phyloP scores from a whole-genome alignment of 2,888 invertebrate species.

The Sericinus montela region DNA sequence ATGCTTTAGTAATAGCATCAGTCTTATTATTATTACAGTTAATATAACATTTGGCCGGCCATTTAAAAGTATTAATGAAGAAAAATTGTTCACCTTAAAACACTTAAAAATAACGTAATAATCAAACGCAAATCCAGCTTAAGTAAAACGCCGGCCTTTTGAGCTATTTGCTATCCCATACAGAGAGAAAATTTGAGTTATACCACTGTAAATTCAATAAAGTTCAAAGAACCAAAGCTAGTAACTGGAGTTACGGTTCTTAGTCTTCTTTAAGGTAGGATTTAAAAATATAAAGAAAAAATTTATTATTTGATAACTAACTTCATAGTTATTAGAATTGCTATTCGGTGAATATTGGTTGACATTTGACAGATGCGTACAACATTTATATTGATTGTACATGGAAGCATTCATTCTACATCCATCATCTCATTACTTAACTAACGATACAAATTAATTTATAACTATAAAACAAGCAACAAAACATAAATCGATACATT shows the following conservation, averaged over 20 bases:
- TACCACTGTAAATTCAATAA: conserved; percentile 4
- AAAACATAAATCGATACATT: conserved; percentile 33
- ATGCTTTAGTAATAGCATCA: not conserved
- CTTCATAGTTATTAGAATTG: too few species aligned
- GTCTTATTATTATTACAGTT: conserved; percentile 1
- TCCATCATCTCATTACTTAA: not conserved
- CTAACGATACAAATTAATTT: conserved; percentile 33
- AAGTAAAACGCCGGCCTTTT: conserved; percentile 1
- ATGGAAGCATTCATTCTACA: conserved; percentile 1
- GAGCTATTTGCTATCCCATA: conserved; percentile 1
- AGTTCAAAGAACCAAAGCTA: conserved; percentile 12
- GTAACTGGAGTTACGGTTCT: conserved; percentile 12
- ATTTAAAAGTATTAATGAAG: not conserved
- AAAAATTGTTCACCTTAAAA: not conserved
- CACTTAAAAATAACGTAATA: not conserved
- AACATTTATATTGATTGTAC: not conserved
- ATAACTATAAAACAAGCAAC: conserved; percentile 49
- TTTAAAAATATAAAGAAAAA: not conserved
- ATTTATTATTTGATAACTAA: not conserved
- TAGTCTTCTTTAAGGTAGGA: conserved; percentile 3
- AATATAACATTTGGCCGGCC: not conserved
- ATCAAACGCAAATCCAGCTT: conserved; percentile 9
- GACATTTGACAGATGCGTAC: not conserved
- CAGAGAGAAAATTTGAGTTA: conserved; percentile 5
- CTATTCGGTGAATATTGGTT: too few species aligned